Percentiles rank a stretch among this genome's conserved stretches.
Evolutionary conservation across 2,113 vertebrate species (phyloP).

Genomic region (Macrotis lagotis): DNA sequence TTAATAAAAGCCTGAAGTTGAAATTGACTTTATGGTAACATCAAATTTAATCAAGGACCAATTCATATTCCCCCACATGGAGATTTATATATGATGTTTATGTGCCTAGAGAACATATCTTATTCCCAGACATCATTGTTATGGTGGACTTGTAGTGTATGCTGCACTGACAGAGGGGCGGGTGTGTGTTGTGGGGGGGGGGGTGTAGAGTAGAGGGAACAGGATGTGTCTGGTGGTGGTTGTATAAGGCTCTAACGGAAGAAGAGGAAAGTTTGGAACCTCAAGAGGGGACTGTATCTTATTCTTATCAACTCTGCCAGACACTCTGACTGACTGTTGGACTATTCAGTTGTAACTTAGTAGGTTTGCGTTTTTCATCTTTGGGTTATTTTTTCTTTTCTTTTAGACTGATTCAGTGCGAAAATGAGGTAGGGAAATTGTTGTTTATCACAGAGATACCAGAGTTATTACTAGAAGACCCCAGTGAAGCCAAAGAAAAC

Average conservation of each 20-base stretch:
- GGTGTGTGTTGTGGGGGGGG: background rate
- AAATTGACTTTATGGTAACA: background rate
- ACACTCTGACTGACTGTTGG: background rate
- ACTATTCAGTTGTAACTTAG: constrained; percentile 14
- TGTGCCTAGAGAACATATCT: constrained; percentile 7
- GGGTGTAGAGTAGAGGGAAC: background rate
- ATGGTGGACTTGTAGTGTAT: background rate
- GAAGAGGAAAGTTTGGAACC: background rate
- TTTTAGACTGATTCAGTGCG: constrained; percentile 93
- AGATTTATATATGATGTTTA: background rate
- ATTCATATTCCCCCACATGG: background rate
- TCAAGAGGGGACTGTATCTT: background rate
- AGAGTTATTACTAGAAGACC: constrained; percentile 92
- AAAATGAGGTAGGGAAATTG: constrained; percentile 90
- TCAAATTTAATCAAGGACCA: background rate
- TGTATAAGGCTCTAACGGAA: background rate
- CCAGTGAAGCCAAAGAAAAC: constrained; percentile 91
- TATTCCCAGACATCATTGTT: background rate
- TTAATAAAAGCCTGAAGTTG: background rate
- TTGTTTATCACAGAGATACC: constrained; percentile 96
- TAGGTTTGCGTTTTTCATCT: constrained; percentile 55
- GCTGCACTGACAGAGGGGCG: background rate
- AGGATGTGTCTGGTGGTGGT: background rate
- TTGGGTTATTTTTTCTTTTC: constrained; percentile 62
- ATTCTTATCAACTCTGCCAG: background rate